A percentile compares a stretch with the other conserved stretches of the same genome.
Evolutionary conservation across 2,797 vertebrate genomes (phyloP).

Genomic region (Parambassis ranga): DNA sequence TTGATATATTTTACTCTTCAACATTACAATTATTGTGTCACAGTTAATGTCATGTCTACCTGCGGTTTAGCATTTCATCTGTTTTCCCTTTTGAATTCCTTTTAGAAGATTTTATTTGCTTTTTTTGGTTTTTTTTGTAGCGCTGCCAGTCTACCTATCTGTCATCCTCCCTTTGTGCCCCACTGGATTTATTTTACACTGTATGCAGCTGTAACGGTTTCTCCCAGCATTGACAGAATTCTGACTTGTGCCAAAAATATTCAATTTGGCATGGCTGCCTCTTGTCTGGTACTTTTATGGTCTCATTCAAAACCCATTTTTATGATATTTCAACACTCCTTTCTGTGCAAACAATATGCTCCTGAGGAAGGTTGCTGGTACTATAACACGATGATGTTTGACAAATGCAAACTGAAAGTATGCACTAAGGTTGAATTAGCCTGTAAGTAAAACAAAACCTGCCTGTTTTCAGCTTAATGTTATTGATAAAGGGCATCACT

Average conservation of each 20-base stretch:
- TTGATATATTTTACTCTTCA: neutral
- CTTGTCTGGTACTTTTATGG: neutral
- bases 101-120: neutral
- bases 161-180: neutral
- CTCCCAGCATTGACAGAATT: conserved; percentile 5
- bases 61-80: neutral
- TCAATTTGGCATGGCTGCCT: conserved; percentile 18
- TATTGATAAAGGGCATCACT: too few relatives aligned
- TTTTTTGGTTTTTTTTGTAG: neutral
- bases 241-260: conserved; percentile 23
- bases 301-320: conserved; percentile 16
- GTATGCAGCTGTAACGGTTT: conserved; percentile 3
- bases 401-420: too few relatives aligned
- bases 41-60: neutral
- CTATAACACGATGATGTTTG: conserved; percentile 2
- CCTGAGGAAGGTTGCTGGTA: neutral
- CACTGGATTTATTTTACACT: conserved; percentile 18
- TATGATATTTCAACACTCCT: conserved; percentile 1
- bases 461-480: neutral
- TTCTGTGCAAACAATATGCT: conserved; percentile 8
- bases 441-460: too few relatives aligned
- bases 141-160: neutral
- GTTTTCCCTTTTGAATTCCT: conserved; percentile 1
- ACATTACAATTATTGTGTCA: neutral
- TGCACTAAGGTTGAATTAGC: too few relatives aligned